Conservation (phyloP, 2,888 invertebrate species). For the Mycogona germanica region DNA sequence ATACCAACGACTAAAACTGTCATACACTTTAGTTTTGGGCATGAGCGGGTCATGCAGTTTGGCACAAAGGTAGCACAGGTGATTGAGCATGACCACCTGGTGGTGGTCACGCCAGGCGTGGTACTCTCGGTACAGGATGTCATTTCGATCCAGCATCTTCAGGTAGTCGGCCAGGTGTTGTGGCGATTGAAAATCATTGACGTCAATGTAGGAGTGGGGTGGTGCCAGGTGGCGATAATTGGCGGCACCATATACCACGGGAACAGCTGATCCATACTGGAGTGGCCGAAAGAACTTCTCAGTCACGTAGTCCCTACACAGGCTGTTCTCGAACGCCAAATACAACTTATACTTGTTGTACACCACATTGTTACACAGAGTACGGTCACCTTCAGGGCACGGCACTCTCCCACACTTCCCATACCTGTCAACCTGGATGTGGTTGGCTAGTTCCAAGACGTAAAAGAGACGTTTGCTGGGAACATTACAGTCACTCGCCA, state of each 20-base stretch:
- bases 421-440: slow-evolving; percentile 19
- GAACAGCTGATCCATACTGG: slow-evolving; percentile 4
- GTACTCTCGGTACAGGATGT: slow-evolving; percentile 6
- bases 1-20: no score
- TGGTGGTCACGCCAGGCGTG: slow-evolving; percentile 6
- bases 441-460: slow-evolving; percentile 15
- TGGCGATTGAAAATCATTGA: slow-evolving; percentile 2
- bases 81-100: neutral
- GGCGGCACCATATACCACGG: slow-evolving; percentile 15
- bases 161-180: slow-evolving; percentile 11
- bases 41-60: neutral
- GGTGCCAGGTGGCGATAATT: slow-evolving; percentile 7
- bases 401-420: slow-evolving; percentile 13
- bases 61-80: slow-evolving; percentile 11
- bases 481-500: slow-evolving; percentile 29
- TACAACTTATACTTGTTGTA: slow-evolving; percentile 21
- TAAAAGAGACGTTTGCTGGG: slow-evolving; percentile 14
- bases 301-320: slow-evolving; percentile 22
- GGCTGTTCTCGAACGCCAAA: slow-evolving; percentile 23
- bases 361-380: neutral
- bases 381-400: neutral
- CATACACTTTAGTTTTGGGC: no score
- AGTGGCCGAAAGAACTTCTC: slow-evolving; percentile 20
- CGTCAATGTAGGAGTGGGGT: slow-evolving; percentile 6
- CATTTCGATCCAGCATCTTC: neutral